Evolutionary conservation across 2,797 vertebrate genomes (phyloP), one percentile per base, ranked within the genome.

Genomic region (Amazonetta brasiliensis): DNA sequence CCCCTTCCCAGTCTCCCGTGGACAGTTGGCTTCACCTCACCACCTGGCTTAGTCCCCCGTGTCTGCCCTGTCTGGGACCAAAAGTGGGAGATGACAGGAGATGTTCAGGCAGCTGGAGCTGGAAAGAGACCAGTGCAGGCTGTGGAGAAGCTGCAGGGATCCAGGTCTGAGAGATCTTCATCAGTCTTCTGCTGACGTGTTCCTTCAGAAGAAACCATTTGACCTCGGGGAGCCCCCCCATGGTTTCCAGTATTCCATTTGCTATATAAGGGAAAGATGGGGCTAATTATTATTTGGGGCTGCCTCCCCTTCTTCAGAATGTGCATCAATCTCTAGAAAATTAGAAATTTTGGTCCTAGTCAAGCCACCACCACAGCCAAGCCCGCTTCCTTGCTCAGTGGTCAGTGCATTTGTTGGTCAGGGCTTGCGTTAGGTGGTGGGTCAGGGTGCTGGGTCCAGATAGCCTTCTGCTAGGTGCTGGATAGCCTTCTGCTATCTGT

Each of bases 301-400:
- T 6, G 5, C 48, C 7, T 23, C 23, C 4, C 12, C 48, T 50
- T 50, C 48, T 87, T 89, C 35, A 68, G 26, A 55, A 25, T 7
- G 12, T 39, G 3, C 31, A 33, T 35, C 25, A 35, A 0, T 30
- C 33, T 89, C 35, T 68, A 58, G 30, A 77, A 18, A 11, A 54
- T 56, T 86, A 28, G 39, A 84, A 91, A 59, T 14, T 3, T 67
- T 26, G 6, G 33, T 92, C 35, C 35, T 55, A 22, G 52, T 80
- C 79, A 74, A 56, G 48, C 85, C 59, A 59, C 8, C 41, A n/a
- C 16, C 33, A n/a, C 68, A 48, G 23, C 12, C 0, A 0, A 84
- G 33, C 26, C 76, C 3, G 0, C 4, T 5, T 71, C 46, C 28
- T 71, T 0, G 1, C n/a, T 43, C 62, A 35, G 56, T 60, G 12